Evolutionary conservation across 2,888 invertebrate species (phyloP), one percentile per base, ranked within the genome.

Genomic region (Pyrgus malvae): DNA sequence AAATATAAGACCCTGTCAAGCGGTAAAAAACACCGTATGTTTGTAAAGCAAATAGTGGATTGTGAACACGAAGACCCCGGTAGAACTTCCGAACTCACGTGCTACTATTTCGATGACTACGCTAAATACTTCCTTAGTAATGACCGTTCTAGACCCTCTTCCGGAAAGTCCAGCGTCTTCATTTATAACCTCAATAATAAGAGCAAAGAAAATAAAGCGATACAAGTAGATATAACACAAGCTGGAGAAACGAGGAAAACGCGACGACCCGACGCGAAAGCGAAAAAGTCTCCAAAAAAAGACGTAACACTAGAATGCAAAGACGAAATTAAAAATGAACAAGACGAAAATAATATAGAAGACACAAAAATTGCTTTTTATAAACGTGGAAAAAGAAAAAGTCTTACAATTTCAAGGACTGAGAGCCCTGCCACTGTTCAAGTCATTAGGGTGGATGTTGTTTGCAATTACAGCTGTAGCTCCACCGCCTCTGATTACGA

Each of bases 391-490:
- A 83, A 81, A 62, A 72, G 87, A 56, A 89, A 87, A 72, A 86
- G 88, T 61, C 70, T 91, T 0, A 90, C 88, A 0, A 85, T 90
- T 60, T 88, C 90, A 0, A 76, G 88, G 40, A 69, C 80, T 7
- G 84, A 82, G 58, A 90, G 87, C 59, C 90, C 90, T 5, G 89
- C 90, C 57, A 89, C 90, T 0, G 76, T 89, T 7, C 90, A 91
- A 70, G 80, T 91, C 1, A 90, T 91, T 16, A 74, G 91, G 67
- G 90, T 91, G 0, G 91, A 91, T 58, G 89, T 91, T 5, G 83
- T 90, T 7, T 83, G 87, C 57, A 84, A 85, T 61, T 72, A 78
- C 58, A 75, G 69, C 45, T 63, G 63, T 29, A 74, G 67, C 35
- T 69, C 80, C 0, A 59, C 71, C 0, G 59, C 69, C 25, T 79